phyloP scores from a whole-genome alignment of 92 coral and sea anemone genomes.

The Micromussa lordhowensis region DNA sequence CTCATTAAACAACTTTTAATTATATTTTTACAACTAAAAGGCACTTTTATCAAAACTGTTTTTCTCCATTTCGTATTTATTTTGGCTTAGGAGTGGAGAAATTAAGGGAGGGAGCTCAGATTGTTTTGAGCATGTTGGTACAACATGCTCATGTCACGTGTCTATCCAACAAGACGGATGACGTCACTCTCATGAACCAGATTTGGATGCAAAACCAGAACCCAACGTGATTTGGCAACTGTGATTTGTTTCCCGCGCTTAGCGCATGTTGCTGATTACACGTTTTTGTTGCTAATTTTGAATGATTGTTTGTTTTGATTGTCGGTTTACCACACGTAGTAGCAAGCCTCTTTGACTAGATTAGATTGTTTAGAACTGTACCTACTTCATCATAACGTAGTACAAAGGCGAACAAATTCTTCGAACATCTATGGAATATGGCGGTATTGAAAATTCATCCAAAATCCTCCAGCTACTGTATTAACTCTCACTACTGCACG shows the following conservation, averaged over 20 bases:
- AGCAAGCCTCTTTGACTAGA: neutral
- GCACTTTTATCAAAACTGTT: neutral
- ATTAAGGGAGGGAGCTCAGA: neutral
- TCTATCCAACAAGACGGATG: no score
- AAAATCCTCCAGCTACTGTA: neutral
- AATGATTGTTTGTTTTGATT: neutral
- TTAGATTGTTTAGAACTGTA: neutral
- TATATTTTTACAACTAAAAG: neutral
- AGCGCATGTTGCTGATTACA: no score
- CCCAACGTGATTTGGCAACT: no score
- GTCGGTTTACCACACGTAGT: no score
- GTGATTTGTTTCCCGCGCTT: no score
- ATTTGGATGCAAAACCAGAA: no score
- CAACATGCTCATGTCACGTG: no score
- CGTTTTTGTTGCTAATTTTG: neutral
- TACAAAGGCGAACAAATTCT: neutral
- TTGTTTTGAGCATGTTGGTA: no score
- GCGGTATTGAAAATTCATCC: neutral
- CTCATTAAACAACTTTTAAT: neutral
- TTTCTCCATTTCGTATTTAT: neutral
- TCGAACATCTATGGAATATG: neutral
- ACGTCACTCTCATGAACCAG: no score
- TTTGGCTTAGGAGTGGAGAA: neutral
- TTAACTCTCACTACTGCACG: no score
- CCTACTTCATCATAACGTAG: neutral